phyloP scores from a whole-genome alignment of 2,797 vertebrate species.

The Prionace glauca region DNA sequence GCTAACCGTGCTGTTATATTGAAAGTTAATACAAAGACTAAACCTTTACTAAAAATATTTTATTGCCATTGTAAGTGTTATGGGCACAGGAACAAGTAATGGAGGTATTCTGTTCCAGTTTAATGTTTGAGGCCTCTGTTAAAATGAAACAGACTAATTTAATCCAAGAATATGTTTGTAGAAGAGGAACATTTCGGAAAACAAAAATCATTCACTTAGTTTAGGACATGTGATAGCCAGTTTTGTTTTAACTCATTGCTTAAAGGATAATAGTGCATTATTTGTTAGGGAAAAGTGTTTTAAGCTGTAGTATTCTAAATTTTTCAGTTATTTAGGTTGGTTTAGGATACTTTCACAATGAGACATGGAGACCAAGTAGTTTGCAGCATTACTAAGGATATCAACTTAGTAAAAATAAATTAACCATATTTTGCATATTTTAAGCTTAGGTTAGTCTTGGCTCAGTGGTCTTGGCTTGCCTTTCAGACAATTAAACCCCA shows the following conservation, averaged over 20 bases:
- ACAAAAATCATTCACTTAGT: neutral
- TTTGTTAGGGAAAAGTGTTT: too few species aligned
- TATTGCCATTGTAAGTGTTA: neutral
- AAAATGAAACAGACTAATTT: neutral
- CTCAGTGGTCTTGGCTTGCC: neutral
- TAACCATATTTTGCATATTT: neutral
- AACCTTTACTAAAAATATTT: neutral
- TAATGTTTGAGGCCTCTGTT: neutral
- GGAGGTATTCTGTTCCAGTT: neutral
- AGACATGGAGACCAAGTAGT: neutral
- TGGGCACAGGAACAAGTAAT: too few species aligned
- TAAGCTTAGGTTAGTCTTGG: neutral
- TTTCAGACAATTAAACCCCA: neutral
- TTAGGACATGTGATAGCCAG: neutral
- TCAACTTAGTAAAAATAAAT: neutral
- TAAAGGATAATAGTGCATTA: neutral
- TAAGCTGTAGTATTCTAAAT: neutral
- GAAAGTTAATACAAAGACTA: neutral
- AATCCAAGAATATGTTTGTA: neutral
- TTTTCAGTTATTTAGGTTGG: neutral
- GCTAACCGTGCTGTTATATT: neutral
- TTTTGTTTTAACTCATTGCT: neutral
- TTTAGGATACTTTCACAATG: neutral
- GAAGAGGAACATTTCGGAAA: conserved; percentile 7
- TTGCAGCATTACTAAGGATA: neutral